Evolutionary conservation across 2,113 vertebrate genomes (phyloP).

Genomic region (Anguilla japonica): DNA sequence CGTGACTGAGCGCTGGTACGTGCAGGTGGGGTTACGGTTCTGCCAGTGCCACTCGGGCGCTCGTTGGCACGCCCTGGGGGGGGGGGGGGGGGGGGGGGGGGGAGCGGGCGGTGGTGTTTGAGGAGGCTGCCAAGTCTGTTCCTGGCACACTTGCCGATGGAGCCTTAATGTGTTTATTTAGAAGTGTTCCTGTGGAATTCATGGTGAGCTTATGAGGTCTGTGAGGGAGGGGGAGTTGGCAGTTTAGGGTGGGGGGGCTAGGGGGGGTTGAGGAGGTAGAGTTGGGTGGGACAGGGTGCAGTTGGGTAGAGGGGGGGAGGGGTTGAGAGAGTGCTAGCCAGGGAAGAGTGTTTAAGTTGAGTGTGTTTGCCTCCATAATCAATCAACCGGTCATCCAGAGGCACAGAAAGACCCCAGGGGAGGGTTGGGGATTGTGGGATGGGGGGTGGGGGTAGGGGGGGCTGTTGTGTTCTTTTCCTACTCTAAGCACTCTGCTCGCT

Average conservation of each 20-base stretch:
- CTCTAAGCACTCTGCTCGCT: not conserved
- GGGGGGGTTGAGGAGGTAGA: no score
- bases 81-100: no score
- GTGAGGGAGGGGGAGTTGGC: not conserved
- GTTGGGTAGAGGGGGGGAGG: not conserved
- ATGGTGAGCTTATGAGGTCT: not conserved
- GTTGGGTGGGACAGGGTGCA: no score
- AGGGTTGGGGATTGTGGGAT: not conserved
- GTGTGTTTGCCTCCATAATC: not conserved
- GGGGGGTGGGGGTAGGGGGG: not conserved
- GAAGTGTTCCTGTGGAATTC: conserved; percentile 30
- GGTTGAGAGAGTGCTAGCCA: not conserved
- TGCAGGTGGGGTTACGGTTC: conserved; percentile 9
- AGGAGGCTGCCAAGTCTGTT: conserved; percentile 19
- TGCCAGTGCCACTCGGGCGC: not conserved
- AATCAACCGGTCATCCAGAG: not conserved
- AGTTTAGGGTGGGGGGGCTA: not conserved
- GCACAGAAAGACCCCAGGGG: not conserved
- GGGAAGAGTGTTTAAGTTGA: not conserved
- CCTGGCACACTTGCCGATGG: conserved; percentile 7
- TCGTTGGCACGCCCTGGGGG: not conserved
- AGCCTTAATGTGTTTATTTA: conserved; percentile 33
- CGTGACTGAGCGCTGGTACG: not conserved
- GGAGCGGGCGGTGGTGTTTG: no score
- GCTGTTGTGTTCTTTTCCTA: not conserved